Base-by-base conservation (phyloP, 2,888 invertebrate species). In the Tenthredo amoena region DNA sequence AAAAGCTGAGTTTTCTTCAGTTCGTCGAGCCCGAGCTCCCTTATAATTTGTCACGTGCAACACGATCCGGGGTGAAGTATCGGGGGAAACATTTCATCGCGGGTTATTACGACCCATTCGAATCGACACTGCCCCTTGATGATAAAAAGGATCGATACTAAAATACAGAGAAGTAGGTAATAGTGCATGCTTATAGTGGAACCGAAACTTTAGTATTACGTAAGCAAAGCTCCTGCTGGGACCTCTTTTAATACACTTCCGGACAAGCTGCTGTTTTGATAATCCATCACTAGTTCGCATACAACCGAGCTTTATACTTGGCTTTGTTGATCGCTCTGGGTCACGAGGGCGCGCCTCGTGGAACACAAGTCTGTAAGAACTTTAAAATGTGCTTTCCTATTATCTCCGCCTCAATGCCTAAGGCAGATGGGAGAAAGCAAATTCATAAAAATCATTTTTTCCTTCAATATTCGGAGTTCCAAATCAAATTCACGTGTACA, bases 241-340 rank as follows among this genome's bases (percentile, higher is more conserved):
- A 37, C 37, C 26, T 71, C 71, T 43, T 74, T 21, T 74, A 43
- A 74, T 74, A 74, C 72, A 65, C 65, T 40, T 82, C 65, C 82
- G 21, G 37, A 9, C 65, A 65, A 65, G 82, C 65, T 82, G 18
- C 65, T 82, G 62, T 26, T 82, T 82, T 65, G 15, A 65, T 82
- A 71, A 31, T 83, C 83, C 68, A 40, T 71, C 83, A 83, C 71
- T 21, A 68, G 71, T 43, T 74, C 72, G 12, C 72, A 40, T 43
- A 37, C 72, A 74, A 26, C 15, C 55, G 71, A 71, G 71, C n/a
- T 71, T 47, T 37, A 31, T 43, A 81, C 58, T 76, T 77, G 43
- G 86, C 84, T 85, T 81, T 82, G 50, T 84, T 84, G 72, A 84
- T 81, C 85, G 84, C 85, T 9, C 68, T 47, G n/a, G 74, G 77